Base-by-base conservation (phyloP, 2,113 vertebrate genomes). In the Cariama cristata region DNA sequence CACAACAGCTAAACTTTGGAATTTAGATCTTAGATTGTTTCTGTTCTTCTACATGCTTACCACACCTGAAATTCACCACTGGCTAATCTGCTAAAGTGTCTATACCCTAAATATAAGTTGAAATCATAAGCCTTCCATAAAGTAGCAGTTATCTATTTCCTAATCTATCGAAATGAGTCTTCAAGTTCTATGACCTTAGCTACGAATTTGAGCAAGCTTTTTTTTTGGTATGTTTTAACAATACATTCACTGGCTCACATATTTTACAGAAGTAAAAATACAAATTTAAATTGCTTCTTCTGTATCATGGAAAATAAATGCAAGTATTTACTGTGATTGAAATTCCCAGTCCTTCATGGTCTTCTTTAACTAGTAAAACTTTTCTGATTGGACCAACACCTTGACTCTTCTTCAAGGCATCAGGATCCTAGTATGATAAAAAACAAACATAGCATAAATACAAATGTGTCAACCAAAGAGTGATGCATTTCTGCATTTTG, bases 371-470 rank as follows among this genome's bases (percentile, higher is more conserved):
- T 19, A 99, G 98, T 53, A 99, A 98, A 87, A 99, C 99, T 98
- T 99, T 99, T 85, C 99, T 99, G 95, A 99, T 99, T 20, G 99
- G 99, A 71, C 99, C 99, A 35, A 99, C 99, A 53, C 99, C 99
- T 97, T 99, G 99, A 86, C 99, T 99, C 98, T 99, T 99, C 99
- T 99, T 99, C 97, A 99, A 96, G 92, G 98, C 98, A 76, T 99
- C 99, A 88, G 99, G 98, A 82, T 99, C 99, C 99, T 99, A 98
- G 93, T 98, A 96, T 42, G 71, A 76, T 18, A 80, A 49, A 56
- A 95, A 86, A 55, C 23, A 58, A 63, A 59, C 22, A 82, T 0
- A 80, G 74, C 38, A 94, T 38, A 88, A 96, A 76, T 83, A 56
- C 44, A 68, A 86, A 67, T 3, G 17, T 10, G 11, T 67, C 47